These are phyloP conservation scores for Antechinus flavipes DNA, from an alignment of 2,113 vertebrate species.

Conservation along the genomic window DNA sequence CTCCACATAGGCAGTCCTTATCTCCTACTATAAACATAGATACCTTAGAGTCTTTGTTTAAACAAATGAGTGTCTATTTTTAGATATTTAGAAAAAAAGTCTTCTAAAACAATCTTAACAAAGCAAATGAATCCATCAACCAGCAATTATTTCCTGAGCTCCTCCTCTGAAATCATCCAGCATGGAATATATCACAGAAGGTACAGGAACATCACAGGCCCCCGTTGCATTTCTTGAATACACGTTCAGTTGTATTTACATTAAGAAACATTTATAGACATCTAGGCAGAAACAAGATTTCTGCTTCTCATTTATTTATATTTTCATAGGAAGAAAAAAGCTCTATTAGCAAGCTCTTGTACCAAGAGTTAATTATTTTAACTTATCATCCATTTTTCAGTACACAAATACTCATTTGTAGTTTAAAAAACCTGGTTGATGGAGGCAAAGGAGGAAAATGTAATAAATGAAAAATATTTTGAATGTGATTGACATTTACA, in stretches of 20 bases:
- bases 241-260: background rate
- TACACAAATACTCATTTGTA: background rate
- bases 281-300: background rate
- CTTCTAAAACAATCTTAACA: constrained; percentile 34
- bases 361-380: background rate
- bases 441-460: background rate
- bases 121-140: background rate
- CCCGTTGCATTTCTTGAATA: background rate
- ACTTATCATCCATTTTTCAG: background rate
- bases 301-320: background rate
- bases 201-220: background rate
- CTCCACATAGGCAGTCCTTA: constrained; percentile 40
- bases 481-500: background rate
- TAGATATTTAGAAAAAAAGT: background rate
- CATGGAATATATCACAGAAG: background rate
- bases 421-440: background rate
- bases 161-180: background rate
- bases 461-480: background rate
- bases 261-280: background rate
- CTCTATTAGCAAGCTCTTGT: background rate
- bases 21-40: constrained; percentile 4
- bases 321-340: background rate
- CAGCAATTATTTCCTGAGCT: background rate
- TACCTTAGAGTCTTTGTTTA: constrained; percentile 28
- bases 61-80: background rate